Base-by-base conservation (phyloP, 2,888 invertebrate genomes). In the Cephus rjabovi region DNA sequence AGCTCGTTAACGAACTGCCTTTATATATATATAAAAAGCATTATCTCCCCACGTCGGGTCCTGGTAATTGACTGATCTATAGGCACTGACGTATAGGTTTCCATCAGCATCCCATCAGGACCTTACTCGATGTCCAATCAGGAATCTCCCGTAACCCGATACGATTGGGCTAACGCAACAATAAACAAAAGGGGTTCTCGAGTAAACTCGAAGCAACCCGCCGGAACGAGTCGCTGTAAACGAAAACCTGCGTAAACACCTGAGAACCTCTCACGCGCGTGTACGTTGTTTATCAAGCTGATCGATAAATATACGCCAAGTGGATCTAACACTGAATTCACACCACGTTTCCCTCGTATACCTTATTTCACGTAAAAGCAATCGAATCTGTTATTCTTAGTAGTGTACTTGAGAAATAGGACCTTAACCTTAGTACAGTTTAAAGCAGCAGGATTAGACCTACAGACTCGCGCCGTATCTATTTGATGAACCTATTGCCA, bases 91-190 rank as follows among this genome's bases (percentile, higher is more conserved):
- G 23, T 56, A 56, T 23, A 56, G 23, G 9, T 56, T 56, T 56
- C 40, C 56, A 56, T 56, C 56, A 56, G 56, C 23, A 56, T 56
- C 56, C 56, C 56, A 56, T 56, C 56, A 56, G 23, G 56, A 56
- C 56, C 56, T 56, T 23, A 23, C 56, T 56, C 23, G 23, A 56
- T 56, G 56, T 56, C 56, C 56, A 56, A 56, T 56, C 56, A 56
- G 56, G 56, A 56, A 56, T 56, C 56, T 23, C 56, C 56, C 31
- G 71, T 71, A 71, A 71, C 71, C 71, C 31, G 71, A 71, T 34
- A 34, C 71, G 31, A 71, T 71, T 34, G 31, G 71, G 34, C 71
- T 71, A 34, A 71, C 71, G 71, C 71, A 34, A 71, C 33, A 33
- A 71, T 56, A 56, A 56, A 56, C 56, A 56, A 56, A 56, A 56